phyloP scores from a whole-genome alignment of 2,797 vertebrate species.

The Enteromius radiatus region DNA sequence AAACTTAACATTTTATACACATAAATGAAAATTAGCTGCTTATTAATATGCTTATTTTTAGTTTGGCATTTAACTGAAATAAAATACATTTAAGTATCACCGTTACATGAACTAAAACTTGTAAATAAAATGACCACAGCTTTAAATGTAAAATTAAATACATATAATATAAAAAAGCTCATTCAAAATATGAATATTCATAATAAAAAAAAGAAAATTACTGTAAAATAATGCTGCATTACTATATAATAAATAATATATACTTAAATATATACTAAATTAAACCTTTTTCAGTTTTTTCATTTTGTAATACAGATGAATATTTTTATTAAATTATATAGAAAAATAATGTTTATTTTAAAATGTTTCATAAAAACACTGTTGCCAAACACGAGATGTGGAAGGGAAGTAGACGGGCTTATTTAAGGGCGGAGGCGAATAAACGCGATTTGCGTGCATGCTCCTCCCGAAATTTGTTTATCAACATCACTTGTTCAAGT shows the following conservation, averaged over 20 bases:
- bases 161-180: neutral
- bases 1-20: neutral
- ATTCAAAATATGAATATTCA: neutral
- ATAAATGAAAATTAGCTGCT: neutral
- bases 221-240: neutral
- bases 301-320: neutral
- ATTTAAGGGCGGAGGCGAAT: too few relatives aligned
- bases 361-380: neutral
- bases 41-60: neutral
- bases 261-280: neutral
- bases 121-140: neutral
- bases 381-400: too few relatives aligned
- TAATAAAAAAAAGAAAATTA: neutral
- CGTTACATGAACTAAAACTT: neutral
- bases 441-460: too few relatives aligned
- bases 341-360: neutral
- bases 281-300: neutral
- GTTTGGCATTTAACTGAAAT: neutral
- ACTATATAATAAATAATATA: neutral
- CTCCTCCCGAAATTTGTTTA: too few relatives aligned
- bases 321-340: neutral
- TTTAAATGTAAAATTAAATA: neutral
- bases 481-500: neutral
- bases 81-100: neutral
- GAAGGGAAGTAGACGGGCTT: too few relatives aligned